Conservation (phyloP, 2,113 vertebrate species). For the Phalacrocorax pelagicus region DNA sequence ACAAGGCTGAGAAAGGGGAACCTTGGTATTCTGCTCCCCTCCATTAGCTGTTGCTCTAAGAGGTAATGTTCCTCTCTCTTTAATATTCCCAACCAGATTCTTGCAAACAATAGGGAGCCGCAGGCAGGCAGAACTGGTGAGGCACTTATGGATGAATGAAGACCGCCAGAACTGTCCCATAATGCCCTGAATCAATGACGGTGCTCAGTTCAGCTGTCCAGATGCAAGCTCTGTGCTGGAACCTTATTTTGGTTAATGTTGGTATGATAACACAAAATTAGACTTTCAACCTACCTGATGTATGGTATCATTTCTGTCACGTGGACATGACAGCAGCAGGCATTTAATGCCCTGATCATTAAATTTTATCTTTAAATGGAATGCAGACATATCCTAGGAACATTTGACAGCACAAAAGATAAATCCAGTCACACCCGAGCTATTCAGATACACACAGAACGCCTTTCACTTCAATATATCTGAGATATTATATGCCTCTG, state of each 20-base stretch:
- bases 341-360: neutral
- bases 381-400: neutral
- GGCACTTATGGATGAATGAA: neutral
- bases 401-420: neutral
- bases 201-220: neutral
- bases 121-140: neutral
- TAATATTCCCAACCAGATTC: neutral
- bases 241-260: neutral
- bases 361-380: neutral
- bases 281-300: neutral
- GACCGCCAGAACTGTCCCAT: neutral
- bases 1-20: neutral
- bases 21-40: neutral
- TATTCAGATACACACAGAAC: neutral
- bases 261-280: neutral
- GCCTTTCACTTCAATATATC: neutral
- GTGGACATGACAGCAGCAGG: neutral
- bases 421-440: neutral
- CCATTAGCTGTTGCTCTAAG: neutral
- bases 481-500: neutral
- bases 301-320: neutral
- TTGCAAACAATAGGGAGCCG: neutral
- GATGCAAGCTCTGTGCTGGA: neutral
- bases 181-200: neutral
- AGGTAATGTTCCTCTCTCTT: neutral